Conservation (phyloP, 2,888 invertebrate genomes). For the Thalpophila matura region DNA sequence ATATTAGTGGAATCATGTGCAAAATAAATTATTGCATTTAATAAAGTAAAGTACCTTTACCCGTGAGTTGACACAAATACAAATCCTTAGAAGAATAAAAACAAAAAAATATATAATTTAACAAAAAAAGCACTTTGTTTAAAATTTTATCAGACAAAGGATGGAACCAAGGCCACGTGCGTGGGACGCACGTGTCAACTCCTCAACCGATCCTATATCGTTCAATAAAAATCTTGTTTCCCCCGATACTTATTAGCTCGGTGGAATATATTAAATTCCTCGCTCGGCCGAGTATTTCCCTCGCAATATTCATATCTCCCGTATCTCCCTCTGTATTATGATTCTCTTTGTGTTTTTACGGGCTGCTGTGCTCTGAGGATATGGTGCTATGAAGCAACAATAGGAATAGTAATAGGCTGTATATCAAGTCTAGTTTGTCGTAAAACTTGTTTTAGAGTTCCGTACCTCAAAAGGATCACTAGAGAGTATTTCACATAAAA, state of each 20-base stretch:
- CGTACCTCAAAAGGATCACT: too few relatives aligned
- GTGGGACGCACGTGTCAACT: slow-evolving; percentile 4
- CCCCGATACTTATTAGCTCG: slow-evolving; percentile 52
- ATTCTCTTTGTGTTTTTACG: slow-evolving; percentile 47
- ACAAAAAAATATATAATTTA: too few relatives aligned
- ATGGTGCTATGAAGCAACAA: slow-evolving; percentile 11
- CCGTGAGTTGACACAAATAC: too few relatives aligned
- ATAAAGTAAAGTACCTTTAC: too few relatives aligned
- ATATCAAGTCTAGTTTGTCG: slow-evolving; percentile 1
- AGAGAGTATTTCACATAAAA: too few relatives aligned
- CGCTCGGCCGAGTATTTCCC: slow-evolving; percentile 35
- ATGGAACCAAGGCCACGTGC: neutral
- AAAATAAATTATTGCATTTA: too few relatives aligned
- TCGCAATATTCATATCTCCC: slow-evolving; percentile 58
- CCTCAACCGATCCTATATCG: slow-evolving; percentile 21
- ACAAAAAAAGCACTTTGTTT: too few relatives aligned
- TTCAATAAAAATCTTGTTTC: slow-evolving; percentile 56
- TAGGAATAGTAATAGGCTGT: slow-evolving; percentile 5
- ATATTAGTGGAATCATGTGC: too few relatives aligned
- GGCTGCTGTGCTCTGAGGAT: slow-evolving; percentile 25
- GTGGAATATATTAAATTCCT: slow-evolving; percentile 62
- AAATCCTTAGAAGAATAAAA: too few relatives aligned
- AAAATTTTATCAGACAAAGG: too few relatives aligned
- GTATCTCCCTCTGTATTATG: slow-evolving; percentile 46
- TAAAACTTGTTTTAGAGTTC: too few relatives aligned